These are phyloP conservation scores for Labroides dimidiatus DNA, from an alignment of 2,797 vertebrate species.

Conservation along the genomic window DNA sequence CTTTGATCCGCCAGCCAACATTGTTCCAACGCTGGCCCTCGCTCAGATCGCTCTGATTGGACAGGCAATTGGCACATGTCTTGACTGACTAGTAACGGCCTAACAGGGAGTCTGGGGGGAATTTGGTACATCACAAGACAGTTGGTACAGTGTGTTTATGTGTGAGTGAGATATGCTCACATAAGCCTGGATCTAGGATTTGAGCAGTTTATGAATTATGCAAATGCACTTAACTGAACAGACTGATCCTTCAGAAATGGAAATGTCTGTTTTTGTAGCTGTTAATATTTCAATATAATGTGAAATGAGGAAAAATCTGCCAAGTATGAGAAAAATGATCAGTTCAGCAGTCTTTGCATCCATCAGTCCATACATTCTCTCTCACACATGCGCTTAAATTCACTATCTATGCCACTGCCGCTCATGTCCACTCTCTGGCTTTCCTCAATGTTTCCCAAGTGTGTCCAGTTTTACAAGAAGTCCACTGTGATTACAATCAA, in stretches of 20 bases:
- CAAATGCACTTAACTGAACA: slow-evolving; percentile 37
- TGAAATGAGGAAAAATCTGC: slow-evolving; percentile 25
- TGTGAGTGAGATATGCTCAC: slow-evolving; percentile 11
- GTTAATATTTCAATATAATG: slow-evolving; percentile 34
- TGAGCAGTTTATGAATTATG: slow-evolving; percentile 49
- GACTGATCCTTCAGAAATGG: slow-evolving; percentile 31
- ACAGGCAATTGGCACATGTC: slow-evolving; percentile 65
- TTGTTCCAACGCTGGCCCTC: slow-evolving; percentile 46
- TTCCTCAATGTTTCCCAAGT: slow-evolving; percentile 4
- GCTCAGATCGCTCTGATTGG: slow-evolving; percentile 28
- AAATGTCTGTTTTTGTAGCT: slow-evolving; percentile 38
- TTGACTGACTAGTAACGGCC: slow-evolving; percentile 42
- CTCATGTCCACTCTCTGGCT: slow-evolving; percentile 13
- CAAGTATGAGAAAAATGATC: background rate
- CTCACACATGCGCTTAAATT: slow-evolving; percentile 1
- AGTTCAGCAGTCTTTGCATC: slow-evolving; percentile 1
- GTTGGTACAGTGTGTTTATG: slow-evolving; percentile 44
- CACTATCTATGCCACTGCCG: background rate
- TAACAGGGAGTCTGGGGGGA: slow-evolving; percentile 60
- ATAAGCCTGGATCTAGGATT: slow-evolving; percentile 26
- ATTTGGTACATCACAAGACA: slow-evolving; percentile 40
- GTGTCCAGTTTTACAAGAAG: slow-evolving; percentile 34
- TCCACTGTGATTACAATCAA: slow-evolving; percentile 56
- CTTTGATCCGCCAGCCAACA: slow-evolving; percentile 67
- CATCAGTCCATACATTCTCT: background rate